These are phyloP conservation scores for Eudemis profundana DNA, from an alignment of 2,888 invertebrate species.

Conservation along the genomic window DNA sequence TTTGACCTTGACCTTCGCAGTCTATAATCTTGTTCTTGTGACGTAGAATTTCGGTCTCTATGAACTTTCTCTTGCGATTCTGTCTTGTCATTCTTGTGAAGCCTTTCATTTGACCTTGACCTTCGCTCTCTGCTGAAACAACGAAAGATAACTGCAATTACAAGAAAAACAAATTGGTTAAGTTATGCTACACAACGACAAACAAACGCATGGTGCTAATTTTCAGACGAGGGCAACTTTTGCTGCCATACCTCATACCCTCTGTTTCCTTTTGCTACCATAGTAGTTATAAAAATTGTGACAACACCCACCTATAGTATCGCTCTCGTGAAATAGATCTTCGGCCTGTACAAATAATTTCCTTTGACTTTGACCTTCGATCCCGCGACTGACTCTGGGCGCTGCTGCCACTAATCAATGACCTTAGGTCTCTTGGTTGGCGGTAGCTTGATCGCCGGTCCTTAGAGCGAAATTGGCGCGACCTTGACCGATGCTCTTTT, in stretches of 20 bases:
- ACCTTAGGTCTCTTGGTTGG: not conserved
- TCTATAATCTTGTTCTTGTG: not conserved
- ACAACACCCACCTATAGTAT: no score
- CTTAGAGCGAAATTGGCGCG: not conserved
- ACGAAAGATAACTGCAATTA: no score
- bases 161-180: no score
- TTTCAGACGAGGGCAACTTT: no score
- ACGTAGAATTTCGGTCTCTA: not conserved
- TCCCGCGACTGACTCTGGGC: not conserved
- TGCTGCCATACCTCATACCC: no score
- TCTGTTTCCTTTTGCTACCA: no score
- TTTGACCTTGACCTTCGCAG: not conserved
- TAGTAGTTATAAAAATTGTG: no score
- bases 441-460: not conserved
- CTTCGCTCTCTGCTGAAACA: not conserved
- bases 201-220: no score
- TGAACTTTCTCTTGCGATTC: not conserved
- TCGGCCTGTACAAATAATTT: not conserved
- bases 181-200: no score
- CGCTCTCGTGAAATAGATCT: not conserved
- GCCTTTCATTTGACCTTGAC: constrained; percentile 5
- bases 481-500: not conserved
- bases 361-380: not conserved
- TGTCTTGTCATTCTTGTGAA: not conserved
- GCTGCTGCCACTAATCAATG: not conserved